phyloP scores from a whole-genome alignment of 2,113 vertebrate genomes.

The Camelus bactrianus region DNA sequence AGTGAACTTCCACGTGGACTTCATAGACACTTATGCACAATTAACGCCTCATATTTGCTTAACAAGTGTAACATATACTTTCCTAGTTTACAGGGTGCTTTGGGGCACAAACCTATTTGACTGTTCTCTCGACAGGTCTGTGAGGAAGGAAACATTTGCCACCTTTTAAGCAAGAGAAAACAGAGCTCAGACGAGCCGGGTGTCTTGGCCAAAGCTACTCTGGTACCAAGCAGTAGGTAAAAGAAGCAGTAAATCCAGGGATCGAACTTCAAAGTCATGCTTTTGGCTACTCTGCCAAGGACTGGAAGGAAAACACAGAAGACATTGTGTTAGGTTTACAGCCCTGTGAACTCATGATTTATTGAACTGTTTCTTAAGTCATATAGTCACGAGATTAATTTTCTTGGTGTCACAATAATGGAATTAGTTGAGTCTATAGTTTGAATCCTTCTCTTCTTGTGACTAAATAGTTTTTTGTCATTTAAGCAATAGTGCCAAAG shows the following conservation, averaged over 20 bases:
- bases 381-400: conserved; percentile 32
- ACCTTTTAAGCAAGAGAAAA: conserved; percentile 41
- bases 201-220: neutral
- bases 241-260: neutral
- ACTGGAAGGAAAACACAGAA: neutral
- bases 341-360: neutral
- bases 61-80: neutral
- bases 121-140: neutral
- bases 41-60: neutral
- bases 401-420: conserved; percentile 7
- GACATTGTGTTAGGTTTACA: neutral
- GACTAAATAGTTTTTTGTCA: neutral
- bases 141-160: neutral
- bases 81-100: neutral
- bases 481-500: neutral
- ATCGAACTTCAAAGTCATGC: neutral
- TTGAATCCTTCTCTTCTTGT: neutral
- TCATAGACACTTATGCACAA: neutral
- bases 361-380: conserved; percentile 10
- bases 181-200: neutral
- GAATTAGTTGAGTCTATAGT: neutral
- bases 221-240: neutral
- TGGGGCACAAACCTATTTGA: neutral
- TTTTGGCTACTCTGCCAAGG: neutral
- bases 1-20: neutral